Conservation (phyloP, 2,113 vertebrate genomes). For the Passerina amoena region DNA sequence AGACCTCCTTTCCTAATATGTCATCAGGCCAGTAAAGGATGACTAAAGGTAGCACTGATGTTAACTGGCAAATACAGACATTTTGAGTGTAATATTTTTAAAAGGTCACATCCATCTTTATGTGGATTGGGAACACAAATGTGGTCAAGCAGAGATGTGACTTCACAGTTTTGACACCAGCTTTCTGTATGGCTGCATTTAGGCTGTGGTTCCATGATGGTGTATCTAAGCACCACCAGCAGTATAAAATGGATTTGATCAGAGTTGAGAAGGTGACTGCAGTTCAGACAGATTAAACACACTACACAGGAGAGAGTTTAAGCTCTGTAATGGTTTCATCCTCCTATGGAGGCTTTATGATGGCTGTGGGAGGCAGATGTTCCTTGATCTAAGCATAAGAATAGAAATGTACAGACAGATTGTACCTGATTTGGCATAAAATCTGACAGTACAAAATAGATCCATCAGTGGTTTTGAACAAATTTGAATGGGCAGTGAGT, state of each 20-base stretch:
- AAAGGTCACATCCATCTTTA: rapidly evolving
- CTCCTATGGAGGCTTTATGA: not conserved
- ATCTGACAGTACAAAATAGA: not conserved
- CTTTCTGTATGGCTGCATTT: not conserved
- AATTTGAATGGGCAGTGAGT: not conserved
- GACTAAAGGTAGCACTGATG: not conserved
- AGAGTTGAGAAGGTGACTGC: not conserved
- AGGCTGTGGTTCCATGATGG: not conserved
- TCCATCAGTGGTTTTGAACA: not conserved
- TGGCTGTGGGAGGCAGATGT: not conserved
- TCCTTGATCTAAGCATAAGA: not conserved
- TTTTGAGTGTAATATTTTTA: not conserved
- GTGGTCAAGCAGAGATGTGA: not conserved
- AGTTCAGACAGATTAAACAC: not conserved
- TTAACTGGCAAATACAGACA: not conserved
- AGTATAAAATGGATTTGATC: not conserved
- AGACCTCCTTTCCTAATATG: not conserved
- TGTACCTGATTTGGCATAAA: not conserved
- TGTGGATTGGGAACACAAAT: not conserved
- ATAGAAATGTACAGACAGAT: not conserved
- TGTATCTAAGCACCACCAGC: not conserved
- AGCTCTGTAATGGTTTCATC: not conserved
- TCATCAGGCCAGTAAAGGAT: not conserved
- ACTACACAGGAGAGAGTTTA: not conserved
- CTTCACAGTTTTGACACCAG: not conserved